These are phyloP conservation scores for Podocnemis expansa DNA, from an alignment of 2,113 vertebrate species.

Conservation along the genomic window DNA sequence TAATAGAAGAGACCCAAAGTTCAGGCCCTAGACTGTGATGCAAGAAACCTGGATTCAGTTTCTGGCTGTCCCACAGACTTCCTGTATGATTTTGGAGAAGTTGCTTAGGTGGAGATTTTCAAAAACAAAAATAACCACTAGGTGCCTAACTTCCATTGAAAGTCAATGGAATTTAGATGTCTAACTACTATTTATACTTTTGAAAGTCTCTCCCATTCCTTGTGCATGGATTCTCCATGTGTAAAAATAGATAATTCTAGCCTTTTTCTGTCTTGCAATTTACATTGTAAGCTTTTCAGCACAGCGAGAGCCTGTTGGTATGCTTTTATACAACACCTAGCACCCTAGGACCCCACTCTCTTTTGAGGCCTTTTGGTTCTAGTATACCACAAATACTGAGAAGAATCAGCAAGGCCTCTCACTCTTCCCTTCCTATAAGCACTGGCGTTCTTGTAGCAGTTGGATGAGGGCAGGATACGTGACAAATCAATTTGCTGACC, in stretches of 20 bases:
- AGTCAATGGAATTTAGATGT: background rate
- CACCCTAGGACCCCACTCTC: background rate
- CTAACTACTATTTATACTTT: background rate
- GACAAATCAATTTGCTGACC: conserved; percentile 52
- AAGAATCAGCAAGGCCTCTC: accelerated
- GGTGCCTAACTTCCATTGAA: background rate
- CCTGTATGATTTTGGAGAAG: background rate
- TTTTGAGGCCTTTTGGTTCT: background rate
- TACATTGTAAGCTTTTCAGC: background rate
- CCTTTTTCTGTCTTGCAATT: background rate
- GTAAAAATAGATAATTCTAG: background rate
- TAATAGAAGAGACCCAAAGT: background rate
- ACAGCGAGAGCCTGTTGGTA: background rate
- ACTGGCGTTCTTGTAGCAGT: background rate
- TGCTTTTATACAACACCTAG: background rate
- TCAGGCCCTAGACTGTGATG: accelerated
- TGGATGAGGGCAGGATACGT: background rate
- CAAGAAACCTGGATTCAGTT: background rate
- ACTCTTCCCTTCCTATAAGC: background rate
- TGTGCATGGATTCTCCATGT: background rate
- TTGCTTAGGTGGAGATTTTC: accelerated
- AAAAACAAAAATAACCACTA: accelerated
- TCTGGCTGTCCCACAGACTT: background rate
- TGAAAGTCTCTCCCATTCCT: background rate
- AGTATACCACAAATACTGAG: background rate